Evolutionary conservation across 2,113 vertebrate genomes (phyloP).

Genomic region (Tachysurus vachellii): DNA sequence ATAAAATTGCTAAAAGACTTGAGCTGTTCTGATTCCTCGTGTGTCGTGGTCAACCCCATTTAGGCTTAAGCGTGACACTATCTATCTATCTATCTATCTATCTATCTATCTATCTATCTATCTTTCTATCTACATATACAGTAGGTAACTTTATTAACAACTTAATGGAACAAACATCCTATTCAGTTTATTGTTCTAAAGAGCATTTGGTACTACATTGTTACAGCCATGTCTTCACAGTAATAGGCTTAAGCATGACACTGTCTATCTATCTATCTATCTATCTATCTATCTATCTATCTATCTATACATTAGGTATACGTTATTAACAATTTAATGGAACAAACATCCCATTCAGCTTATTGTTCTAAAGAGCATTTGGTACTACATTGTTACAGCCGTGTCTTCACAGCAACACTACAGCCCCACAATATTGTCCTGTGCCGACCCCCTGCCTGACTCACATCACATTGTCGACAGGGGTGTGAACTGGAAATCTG

Average conservation of each 20-base stretch:
- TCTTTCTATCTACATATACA: too few relatives aligned
- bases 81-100: too few relatives aligned
- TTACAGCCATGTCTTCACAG: slow-evolving; percentile 9
- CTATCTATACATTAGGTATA: neutral
- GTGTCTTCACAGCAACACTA: slow-evolving; percentile 27
- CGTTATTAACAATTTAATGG: too few relatives aligned
- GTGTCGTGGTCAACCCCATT: too few relatives aligned
- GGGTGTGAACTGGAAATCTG: slow-evolving; percentile 8
- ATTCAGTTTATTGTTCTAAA: neutral
- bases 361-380: neutral
- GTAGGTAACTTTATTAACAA: neutral
- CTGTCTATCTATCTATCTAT: too few relatives aligned
- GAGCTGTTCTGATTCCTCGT: too few relatives aligned
- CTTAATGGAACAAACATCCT: neutral
- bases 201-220: neutral
- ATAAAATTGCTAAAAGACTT: too few relatives aligned
- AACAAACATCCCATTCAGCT: neutral
- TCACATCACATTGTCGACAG: neutral
- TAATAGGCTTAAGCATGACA: too few relatives aligned
- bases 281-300: neutral
- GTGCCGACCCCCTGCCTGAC: neutral
- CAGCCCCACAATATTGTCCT: neutral
- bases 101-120: too few relatives aligned
- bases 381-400: neutral
- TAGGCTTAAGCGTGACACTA: too few relatives aligned